Evolutionary conservation across 2,113 vertebrate species (phyloP), one percentile per base, ranked within the genome.

Genomic region (Perca flavescens): DNA sequence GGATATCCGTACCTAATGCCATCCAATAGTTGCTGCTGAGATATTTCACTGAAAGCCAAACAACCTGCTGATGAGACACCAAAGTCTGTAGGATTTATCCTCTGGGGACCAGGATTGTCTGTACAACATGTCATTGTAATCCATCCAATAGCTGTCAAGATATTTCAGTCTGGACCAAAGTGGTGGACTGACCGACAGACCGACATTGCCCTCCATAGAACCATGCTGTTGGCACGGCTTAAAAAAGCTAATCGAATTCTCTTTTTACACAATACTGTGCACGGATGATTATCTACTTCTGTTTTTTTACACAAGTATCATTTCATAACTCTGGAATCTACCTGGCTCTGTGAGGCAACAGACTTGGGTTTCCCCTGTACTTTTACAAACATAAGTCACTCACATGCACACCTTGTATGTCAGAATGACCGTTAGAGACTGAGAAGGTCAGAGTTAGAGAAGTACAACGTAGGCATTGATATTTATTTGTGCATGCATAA

Each of bases 311-410:
- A 15, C 7, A 56, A 72, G 31, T 66, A 62, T 62, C 1, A 67
- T 79, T 36, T 56, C 56, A 63, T 43, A 77, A 83, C 31, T 2
- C 13, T 72, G 47, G 47, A 71, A 52, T 79, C 65, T 57, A 52
- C 66, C 67, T 53, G 49, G n/a, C 61, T 47, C 25, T 52, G 64
- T 58, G 4, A 79, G 57, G 62, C 36, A 52, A 52, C 61, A 74
- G 12, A 22, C 5, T 19, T 15, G 25, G 56, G 19, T 43, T 70
- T 74, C 28, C 22, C 36, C 46, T 17, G 16, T 50, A 53, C 52
- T 46, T 74, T 43, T 21, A 16, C 5, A 9, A 54, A 47, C 40
- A 22, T 6, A n/a, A 4, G 17, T 69, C 40, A 75, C 46, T 52
- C 31, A 31, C 22, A 10, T 5, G 4, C 46, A 56, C 53, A 50